Base-by-base conservation (phyloP, 2,113 vertebrate species). In the Oryzias woworae region DNA sequence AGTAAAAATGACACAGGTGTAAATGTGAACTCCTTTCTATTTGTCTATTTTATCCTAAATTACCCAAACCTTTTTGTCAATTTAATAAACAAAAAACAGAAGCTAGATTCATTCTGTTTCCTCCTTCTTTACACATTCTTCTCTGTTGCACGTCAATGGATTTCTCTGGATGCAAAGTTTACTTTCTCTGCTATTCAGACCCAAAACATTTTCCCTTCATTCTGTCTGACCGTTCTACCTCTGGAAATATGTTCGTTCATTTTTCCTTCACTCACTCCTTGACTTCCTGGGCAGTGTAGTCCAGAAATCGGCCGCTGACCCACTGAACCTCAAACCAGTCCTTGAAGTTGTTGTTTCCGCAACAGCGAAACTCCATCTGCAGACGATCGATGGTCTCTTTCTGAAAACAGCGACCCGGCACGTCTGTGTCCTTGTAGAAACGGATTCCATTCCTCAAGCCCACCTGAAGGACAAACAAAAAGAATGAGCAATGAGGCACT, bases 281-380 rank as follows among this genome's bases (percentile, higher is more conserved):
- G n/a, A 94, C 90, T 1, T 93, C 92, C 70, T 92, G 92, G 53
- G 88, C 86, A 67, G 90, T 94, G 83, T 89, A 93, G 74, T 94
- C 91, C 87, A 94, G 82, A 77, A 92, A 94, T 72, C 92, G 87
- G 82, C 85, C 92, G 88, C 90, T 94, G 87, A 94, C 82, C 93
- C 93, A 94, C 84, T 94, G 93, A 31, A 94, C 91, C 72, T 94
- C 92, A 56, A 94, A 94, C 93, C 93, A 95, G 71, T 95, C 94
- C 82, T 83, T 92, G 88, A 90, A 94, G 77, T 93, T 90, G 47
- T 78, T 92, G 82, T 92, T 92, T 36, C 94, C 94, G 47, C 94
- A 95, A 79, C 94, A 95, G 14, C 80, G 91, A 75, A 94, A 91
- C 71, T 90, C 90, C 78, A 94, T 88, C 87, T 95, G 94, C 51